Evolutionary conservation across 2,113 vertebrate species (phyloP).

Genomic region (Xenopus tropicalis): UCB_Xtro_10.0 CM004448.2:129091501-129092000

Average conservation of each 20-base stretch:
- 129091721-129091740: too few relatives aligned
- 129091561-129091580: too few relatives aligned
- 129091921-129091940: constrained; percentile 7
- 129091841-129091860: not conserved
- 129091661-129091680: too few relatives aligned
- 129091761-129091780: not conserved
- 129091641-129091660: too few relatives aligned
- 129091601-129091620: not conserved
- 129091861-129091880: constrained; percentile 21
- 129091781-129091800: constrained; percentile 3
- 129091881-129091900: constrained; percentile 35
- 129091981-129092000: constrained; percentile 5
- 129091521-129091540: too few relatives aligned
- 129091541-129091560: too few relatives aligned
- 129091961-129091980: constrained; percentile 23
- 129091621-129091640: too few relatives aligned
- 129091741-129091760: too few relatives aligned
- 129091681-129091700: too few relatives aligned
- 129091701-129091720: too few relatives aligned
- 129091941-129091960: constrained; percentile 16
- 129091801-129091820: constrained; percentile 31
- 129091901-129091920: constrained; percentile 26
- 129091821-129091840: constrained; percentile 9
- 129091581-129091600: too few relatives aligned
- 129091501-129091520: too few relatives aligned